Evolutionary conservation across 1,140 invertebrate species (phyloP), one percentile per base, ranked within the genome.

Genomic region (Acromyrmex heyeri): DNA sequence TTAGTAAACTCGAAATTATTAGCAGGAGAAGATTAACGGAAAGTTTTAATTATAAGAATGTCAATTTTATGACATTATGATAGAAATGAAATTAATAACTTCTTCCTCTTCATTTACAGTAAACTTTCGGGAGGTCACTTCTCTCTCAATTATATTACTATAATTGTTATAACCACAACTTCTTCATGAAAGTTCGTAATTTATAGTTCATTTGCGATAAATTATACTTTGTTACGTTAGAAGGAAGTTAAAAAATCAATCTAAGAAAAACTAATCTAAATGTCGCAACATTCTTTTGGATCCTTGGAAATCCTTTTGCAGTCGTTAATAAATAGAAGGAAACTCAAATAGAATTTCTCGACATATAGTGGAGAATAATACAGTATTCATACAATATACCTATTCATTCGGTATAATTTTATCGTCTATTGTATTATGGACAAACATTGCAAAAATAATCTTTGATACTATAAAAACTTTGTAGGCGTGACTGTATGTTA

Each of bases 21-120:
- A 59, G 30, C n/a, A 50, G 8, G n/a, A 8, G 24, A 34, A 61
- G 12, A 70, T 50, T 30, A 61, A 30, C 24, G 24, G 2, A 30
- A 61, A 83, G 55, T 70, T 75, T 83, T 62, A 83, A 83, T 83
- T 75, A 75, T 34, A 73, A 83, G 57, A 83, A 75, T 83, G 10
- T 75, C 55, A 50, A 83, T 83, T 75, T 75, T 18, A 50, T 38
- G 55, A 27, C 61, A 65, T 78, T 78, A 78, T 27, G 30, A 81
- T 72, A 57, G 65, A 44, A 59, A 16, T 24, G n/a, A 75, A 73
- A 83, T 83, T 73, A 83, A 82, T 82, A 82, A 61, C 55, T 75
- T 75, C 24, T 73, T 75, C 14, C 38, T 48, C 12, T 4, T 73
- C 18, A 48, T 62, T 75, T 83, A 61, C 21, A 30, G 16, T 27